phyloP scores from a whole-genome alignment of 64 coral and sea anemone species.

The Orbicella faveolata region DNA sequence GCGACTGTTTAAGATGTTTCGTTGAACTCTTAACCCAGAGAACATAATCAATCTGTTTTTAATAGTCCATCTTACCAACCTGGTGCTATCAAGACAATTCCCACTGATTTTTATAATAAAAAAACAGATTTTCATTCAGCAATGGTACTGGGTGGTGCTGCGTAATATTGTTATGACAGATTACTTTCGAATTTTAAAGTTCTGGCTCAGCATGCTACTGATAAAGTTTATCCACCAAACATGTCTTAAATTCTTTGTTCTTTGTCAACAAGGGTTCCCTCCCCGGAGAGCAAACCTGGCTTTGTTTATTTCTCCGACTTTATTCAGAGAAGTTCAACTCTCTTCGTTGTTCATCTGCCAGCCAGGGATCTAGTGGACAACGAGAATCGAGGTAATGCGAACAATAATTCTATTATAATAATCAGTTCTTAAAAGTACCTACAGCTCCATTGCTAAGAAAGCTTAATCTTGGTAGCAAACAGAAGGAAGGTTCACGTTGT shows the following conservation, averaged over 20 bases:
- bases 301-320: neutral
- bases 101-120: slow-evolving; percentile 7
- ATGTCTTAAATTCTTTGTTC: slow-evolving; percentile 39
- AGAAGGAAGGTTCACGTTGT: neutral
- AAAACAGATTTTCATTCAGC: neutral
- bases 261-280: neutral
- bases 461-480: neutral
- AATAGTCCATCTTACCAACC: neutral
- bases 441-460: neutral
- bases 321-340: slow-evolving; percentile 3
- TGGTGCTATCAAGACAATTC: neutral
- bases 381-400: neutral
- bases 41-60: slow-evolving; percentile 8
- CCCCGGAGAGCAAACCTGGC: neutral
- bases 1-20: too few relatives aligned
- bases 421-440: neutral
- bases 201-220: neutral
- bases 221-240: neutral
- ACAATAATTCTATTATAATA: neutral
- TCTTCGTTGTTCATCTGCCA: slow-evolving; percentile 4
- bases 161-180: slow-evolving; percentile 8
- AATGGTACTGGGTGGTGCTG: neutral
- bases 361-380: neutral
- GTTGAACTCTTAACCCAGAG: neutral
- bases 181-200: neutral